Evolutionary conservation across 2,888 invertebrate species (phyloP), one percentile per base, ranked within the genome.

Genomic region (Erannis defoliaria): DNA sequence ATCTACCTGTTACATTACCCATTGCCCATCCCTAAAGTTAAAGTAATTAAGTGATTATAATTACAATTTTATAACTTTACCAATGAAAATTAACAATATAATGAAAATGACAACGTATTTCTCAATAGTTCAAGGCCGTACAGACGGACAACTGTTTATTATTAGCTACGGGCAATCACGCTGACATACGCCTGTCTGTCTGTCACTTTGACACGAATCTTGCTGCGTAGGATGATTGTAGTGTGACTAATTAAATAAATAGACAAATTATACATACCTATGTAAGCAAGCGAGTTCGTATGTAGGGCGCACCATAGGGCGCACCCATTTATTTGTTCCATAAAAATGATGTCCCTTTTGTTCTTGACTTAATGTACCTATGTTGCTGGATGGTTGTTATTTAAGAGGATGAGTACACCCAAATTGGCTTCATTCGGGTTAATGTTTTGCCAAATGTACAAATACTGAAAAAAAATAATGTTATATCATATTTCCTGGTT

Each of bases 121-220:
- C 72, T 49, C 71, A 73, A 80, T 72, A 73, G 76, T 77, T 79
- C 82, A 84, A 77, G 83, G 84, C 61, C 64, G 16, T 50, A 63
- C 58, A 53, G 55, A 67, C 58, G 60, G 63, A 61, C 64, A 62
- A 55, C 62, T 51, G 57, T 21, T 64, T 64, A 66, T 67, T 65
- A 63, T 62, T 67, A 70, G 73, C 50, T 70, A 66, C 55, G 64
- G 70, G 56, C 67, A 75, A 76, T 77, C 72, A 74, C 33, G 46
- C 56, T 70, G 73, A 72, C 70, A 58, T 53, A 50, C 58, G 72
- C 50, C 68, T 66, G 74, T 68, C 79, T 56, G 62, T 73, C 75
- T 53, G 70, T 74, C 73, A 59, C 72, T 74, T 74, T 46, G 68
- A 76, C 74, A 66, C 23, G 66, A 69, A 33, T 40, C 38, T 37